A percentile compares a stretch with the other conserved stretches of the same genome.
These are phyloP conservation scores for Drosophila bunnanda DNA, from an alignment of 2,888 invertebrate species.

Conservation along the genomic window DNA sequence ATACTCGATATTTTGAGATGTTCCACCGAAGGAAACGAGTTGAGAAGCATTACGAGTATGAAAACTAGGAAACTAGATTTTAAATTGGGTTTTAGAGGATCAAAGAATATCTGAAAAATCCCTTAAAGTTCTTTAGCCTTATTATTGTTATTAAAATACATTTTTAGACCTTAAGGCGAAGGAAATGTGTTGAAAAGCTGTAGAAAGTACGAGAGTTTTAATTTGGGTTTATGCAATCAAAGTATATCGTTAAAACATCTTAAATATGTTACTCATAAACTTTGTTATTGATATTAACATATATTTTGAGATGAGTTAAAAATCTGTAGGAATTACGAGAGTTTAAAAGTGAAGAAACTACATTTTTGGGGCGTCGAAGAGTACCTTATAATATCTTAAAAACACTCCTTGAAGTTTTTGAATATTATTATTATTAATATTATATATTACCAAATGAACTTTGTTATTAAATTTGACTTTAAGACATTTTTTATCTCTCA, in stretches of 20 bases:
- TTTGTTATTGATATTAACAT: neutral
- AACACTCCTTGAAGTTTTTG: neutral
- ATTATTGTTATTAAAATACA: neutral
- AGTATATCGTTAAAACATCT: too few species aligned
- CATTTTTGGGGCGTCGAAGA: too few species aligned
- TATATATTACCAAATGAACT: neutral
- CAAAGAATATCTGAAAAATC: neutral
- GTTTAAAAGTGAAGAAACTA: neutral
- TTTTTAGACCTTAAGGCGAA: neutral
- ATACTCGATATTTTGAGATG: slow-evolving; percentile 63
- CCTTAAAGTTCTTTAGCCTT: neutral
- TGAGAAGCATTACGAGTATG: too few species aligned
- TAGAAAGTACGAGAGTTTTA: neutral
- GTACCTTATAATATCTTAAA: neutral
- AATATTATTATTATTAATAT: neutral
- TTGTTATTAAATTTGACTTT: too few species aligned
- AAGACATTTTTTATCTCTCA: neutral
- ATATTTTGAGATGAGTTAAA: neutral
- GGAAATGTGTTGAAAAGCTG: neutral
- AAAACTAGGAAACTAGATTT: neutral
- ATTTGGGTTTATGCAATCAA: too few species aligned
- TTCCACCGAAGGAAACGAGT: slow-evolving; percentile 7
- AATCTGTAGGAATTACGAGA: neutral
- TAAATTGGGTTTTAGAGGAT: neutral
- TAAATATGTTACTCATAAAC: too few species aligned